Conservation (phyloP, 2,888 invertebrate species). For the Ichneumoninae sp. region DNA sequence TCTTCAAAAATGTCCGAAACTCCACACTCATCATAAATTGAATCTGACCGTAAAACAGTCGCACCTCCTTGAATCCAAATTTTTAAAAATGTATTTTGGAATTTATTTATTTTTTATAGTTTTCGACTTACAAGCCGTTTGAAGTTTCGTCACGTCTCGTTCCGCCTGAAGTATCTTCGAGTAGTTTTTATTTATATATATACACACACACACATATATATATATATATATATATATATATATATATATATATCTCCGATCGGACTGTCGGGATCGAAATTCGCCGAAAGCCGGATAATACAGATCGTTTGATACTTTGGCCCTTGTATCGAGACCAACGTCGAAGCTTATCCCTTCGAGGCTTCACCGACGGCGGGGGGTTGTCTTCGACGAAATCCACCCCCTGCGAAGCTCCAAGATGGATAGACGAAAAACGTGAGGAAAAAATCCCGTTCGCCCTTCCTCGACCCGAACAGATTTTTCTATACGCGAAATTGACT, state of each 20-base stretch:
- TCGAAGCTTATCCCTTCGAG: conserved; percentile 18
- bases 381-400: neutral
- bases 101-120: neutral
- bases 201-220: too few species aligned
- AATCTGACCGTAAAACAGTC: neutral
- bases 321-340: neutral
- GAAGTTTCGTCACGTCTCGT: conserved; percentile 13
- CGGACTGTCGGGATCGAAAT: neutral
- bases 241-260: neutral
- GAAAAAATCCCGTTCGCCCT: neutral
- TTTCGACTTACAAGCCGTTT: neutral
- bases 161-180: neutral
- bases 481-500: conserved; percentile 8
- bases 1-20: neutral
- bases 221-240: neutral
- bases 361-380: neutral
- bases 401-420: neutral
- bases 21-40: neutral
- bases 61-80: conserved; percentile 1
- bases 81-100: neutral
- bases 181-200: neutral
- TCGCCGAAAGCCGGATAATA: conserved; percentile 25
- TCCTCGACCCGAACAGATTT: neutral
- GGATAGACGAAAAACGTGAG: neutral
- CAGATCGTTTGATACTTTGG: conserved; percentile 29